These are phyloP conservation scores for Isoperla grammatica DNA, from an alignment of 2,888 invertebrate species.

Conservation along the genomic window DNA sequence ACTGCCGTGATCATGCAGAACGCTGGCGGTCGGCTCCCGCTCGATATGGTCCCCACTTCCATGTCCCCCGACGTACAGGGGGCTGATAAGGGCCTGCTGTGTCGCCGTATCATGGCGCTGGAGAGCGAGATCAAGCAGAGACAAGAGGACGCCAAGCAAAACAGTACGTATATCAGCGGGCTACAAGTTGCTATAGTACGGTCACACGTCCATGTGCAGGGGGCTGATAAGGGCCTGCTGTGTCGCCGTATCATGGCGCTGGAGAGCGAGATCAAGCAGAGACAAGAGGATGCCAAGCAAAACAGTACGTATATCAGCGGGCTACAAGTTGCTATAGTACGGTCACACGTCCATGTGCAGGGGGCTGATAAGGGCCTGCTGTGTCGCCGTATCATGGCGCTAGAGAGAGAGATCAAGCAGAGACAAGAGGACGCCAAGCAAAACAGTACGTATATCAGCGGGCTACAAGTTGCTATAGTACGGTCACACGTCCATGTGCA, in stretches of 20 bases:
- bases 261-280: constrained; percentile 47
- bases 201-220: too few species aligned
- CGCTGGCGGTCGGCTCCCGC: background rate
- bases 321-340: too few species aligned
- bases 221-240: constrained; percentile 44
- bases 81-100: constrained; percentile 45
- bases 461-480: too few species aligned
- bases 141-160: constrained; percentile 47
- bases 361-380: constrained; percentile 44
- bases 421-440: constrained; percentile 49
- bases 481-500: too few species aligned
- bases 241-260: constrained; percentile 46
- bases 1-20: background rate
- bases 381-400: constrained; percentile 45
- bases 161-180: constrained; percentile 46
- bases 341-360: too few species aligned
- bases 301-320: constrained; percentile 47
- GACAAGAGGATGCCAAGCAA: constrained; percentile 48
- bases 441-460: constrained; percentile 46
- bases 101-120: constrained; percentile 46
- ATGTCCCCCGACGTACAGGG: background rate
- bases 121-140: constrained; percentile 48
- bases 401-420: constrained; percentile 47
- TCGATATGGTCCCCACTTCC: background rate
- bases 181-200: too few species aligned